Percentiles rank a stretch among this genome's conserved stretches.
These are phyloP conservation scores for Caenorhabditis sp. DNA, from an alignment of 2,888 invertebrate genomes.

Conservation along the genomic window DNA sequence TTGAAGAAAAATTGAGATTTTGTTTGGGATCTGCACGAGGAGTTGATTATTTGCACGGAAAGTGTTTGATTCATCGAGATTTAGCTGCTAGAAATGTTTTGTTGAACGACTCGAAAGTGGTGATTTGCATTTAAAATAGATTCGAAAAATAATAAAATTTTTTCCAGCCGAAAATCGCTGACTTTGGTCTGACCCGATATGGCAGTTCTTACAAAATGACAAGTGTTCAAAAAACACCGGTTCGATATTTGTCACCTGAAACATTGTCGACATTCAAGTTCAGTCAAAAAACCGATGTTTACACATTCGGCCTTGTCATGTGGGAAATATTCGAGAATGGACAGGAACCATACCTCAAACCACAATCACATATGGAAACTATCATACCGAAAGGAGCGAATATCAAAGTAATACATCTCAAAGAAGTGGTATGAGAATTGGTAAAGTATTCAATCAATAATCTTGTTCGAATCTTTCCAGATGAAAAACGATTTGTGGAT, in stretches of 20 bases:
- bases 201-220: conserved; percentile 3
- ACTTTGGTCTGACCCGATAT: conserved; percentile 9
- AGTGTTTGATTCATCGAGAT: conserved; percentile 40
- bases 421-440: conserved; percentile 12
- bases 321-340: conserved; percentile 35
- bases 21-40: conserved; percentile 31
- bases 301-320: conserved; percentile 27
- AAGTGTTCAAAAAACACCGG: not conserved
- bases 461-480: conserved; percentile 10
- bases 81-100: conserved; percentile 47
- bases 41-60: conserved; percentile 38
- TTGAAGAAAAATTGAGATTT: conserved; percentile 4
- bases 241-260: conserved; percentile 27
- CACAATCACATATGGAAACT: conserved; percentile 33
- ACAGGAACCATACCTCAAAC: conserved; percentile 27
- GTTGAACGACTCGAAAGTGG: not conserved
- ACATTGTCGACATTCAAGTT: conserved; percentile 14
- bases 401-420: conserved; percentile 14
- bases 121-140: conserved; percentile 1
- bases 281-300: conserved; percentile 24
- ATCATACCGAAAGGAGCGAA: conserved; percentile 15
- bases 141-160: too few species aligned
- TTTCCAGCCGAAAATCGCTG: conserved; percentile 11
- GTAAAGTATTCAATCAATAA: not conserved
- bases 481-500: conserved; percentile 32